Conservation (phyloP, 2,113 vertebrate genomes). For the Pao palembangensis region DNA sequence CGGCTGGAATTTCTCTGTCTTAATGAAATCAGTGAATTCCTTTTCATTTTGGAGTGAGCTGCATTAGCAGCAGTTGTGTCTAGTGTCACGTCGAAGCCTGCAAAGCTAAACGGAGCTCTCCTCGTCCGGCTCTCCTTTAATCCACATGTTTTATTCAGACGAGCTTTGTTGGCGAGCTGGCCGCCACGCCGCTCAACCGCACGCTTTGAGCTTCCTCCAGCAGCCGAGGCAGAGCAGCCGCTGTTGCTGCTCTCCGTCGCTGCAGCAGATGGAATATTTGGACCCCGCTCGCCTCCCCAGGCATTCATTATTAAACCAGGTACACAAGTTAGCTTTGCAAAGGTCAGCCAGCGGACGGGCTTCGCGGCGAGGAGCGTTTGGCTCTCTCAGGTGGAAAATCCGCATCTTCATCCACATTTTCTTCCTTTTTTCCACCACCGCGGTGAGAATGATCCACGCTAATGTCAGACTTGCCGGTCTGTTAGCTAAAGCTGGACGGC, state of each 20-base stretch:
- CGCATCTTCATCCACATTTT: constrained; percentile 18
- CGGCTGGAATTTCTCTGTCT: constrained; percentile 25
- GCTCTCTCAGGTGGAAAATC: constrained; percentile 42
- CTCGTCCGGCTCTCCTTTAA: neutral
- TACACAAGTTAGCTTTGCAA: constrained; percentile 54
- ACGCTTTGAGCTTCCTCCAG: neutral
- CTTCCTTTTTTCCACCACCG: constrained; percentile 6
- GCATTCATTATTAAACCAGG: constrained; percentile 64
- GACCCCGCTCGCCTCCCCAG: constrained; percentile 26
- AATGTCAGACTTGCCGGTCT: constrained; percentile 44
- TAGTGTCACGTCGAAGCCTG: no score
- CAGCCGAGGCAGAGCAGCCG: no score
- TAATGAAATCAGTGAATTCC: neutral
- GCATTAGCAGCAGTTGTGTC: neutral
- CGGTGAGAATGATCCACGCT: constrained; percentile 30
- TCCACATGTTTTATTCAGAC: no score
- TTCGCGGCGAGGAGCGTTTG: constrained; percentile 31
- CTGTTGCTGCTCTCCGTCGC: constrained; percentile 1
- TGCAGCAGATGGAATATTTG: constrained; percentile 57
- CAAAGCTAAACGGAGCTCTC: no score
- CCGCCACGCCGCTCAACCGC: neutral
- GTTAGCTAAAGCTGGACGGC: constrained; percentile 31
- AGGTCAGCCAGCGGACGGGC: constrained; percentile 62
- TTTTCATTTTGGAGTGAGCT: constrained; percentile 11
- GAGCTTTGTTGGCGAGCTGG: neutral